These are phyloP conservation scores for Pyralis farinalis DNA, from an alignment of 2,888 invertebrate genomes.

Conservation along the genomic window DNA sequence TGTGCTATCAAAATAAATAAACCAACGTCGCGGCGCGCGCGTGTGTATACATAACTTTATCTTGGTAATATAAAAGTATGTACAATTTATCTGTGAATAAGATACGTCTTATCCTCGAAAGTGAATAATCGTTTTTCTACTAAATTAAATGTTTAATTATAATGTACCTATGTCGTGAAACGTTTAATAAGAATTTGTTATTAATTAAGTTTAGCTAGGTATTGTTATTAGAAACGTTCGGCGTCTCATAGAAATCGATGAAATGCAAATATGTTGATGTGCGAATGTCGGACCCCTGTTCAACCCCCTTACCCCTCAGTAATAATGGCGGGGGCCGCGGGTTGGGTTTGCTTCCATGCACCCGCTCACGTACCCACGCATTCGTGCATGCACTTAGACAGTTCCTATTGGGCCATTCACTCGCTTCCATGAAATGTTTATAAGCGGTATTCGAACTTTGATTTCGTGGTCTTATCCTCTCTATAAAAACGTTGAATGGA, in stretches of 20 bases:
- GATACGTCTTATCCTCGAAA: too few species aligned
- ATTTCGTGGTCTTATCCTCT: too few species aligned
- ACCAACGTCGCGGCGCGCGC: conserved; percentile 22
- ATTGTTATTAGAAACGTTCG: conserved; percentile 2
- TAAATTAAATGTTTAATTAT: too few species aligned
- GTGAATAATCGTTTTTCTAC: too few species aligned
- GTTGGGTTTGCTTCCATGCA: conserved; percentile 37
- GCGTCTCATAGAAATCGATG: conserved; percentile 60
- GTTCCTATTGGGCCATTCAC: conserved; percentile 37
- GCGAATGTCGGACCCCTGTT: conserved; percentile 66
- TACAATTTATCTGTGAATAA: too few species aligned
- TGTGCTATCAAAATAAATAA: conserved; percentile 54
- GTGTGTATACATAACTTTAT: conserved; percentile 17
- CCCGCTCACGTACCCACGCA: conserved; percentile 47
- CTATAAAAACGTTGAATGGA: too few species aligned
- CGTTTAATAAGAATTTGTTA: too few species aligned
- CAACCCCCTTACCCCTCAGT: conserved; percentile 54
- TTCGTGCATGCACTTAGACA: conserved; percentile 34
- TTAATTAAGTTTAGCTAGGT: too few species aligned
- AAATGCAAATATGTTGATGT: conserved; percentile 72
- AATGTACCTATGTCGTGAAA: too few species aligned
- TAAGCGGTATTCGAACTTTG: neutral
- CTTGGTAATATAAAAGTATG: conserved; percentile 5
- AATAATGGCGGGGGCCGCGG: conserved; percentile 50
- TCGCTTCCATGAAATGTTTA: conserved; percentile 1